A percentile compares a stretch with the other conserved stretches of the same genome.
These are phyloP conservation scores for Brachystomella parvula DNA, from an alignment of 1,140 invertebrate genomes.

Conservation along the genomic window DNA sequence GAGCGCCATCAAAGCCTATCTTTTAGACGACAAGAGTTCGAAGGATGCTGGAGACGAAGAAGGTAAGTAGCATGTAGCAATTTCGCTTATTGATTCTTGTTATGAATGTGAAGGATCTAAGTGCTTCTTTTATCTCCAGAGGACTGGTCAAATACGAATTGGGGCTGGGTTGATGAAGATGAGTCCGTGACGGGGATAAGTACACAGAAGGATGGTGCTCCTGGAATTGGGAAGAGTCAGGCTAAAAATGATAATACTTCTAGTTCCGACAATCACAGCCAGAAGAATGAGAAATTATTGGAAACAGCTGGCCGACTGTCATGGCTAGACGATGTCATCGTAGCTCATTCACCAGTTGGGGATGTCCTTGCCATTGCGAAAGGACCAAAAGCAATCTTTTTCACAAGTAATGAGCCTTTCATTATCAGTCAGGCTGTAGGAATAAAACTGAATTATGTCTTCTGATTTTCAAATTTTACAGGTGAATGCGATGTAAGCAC, in stretches of 20 bases:
- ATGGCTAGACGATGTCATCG: slow-evolving; percentile 63
- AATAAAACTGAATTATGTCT: slow-evolving; percentile 16
- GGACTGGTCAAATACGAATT: slow-evolving; percentile 21
- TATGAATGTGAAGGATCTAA: not conserved
- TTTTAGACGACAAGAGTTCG: slow-evolving; percentile 7
- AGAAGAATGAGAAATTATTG: too few relatives aligned
- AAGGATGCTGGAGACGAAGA: slow-evolving; percentile 2
- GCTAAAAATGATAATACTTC: not conserved
- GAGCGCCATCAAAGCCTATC: slow-evolving; percentile 16
- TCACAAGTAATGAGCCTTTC: too few relatives aligned
- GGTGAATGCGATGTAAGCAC: slow-evolving; percentile 42
- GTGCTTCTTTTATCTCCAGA: not conserved
- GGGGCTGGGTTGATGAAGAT: slow-evolving; percentile 33
- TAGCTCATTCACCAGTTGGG: slow-evolving; percentile 64
- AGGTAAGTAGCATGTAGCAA: too few relatives aligned
- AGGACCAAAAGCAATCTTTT: slow-evolving; percentile 55
- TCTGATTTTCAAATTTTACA: slow-evolving; percentile 31
- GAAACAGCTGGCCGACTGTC: too few relatives aligned
- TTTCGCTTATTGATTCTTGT: not conserved
- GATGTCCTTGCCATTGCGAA: slow-evolving; percentile 62
- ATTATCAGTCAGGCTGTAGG: slow-evolving; percentile 43
- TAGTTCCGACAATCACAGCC: not conserved
- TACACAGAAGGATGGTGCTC: not conserved
- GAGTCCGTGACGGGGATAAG: not conserved
- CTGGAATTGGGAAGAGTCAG: slow-evolving; percentile 27